Evolutionary conservation across 2,888 invertebrate genomes (phyloP).

Genomic region (Kryphioiulus occultus): DNA sequence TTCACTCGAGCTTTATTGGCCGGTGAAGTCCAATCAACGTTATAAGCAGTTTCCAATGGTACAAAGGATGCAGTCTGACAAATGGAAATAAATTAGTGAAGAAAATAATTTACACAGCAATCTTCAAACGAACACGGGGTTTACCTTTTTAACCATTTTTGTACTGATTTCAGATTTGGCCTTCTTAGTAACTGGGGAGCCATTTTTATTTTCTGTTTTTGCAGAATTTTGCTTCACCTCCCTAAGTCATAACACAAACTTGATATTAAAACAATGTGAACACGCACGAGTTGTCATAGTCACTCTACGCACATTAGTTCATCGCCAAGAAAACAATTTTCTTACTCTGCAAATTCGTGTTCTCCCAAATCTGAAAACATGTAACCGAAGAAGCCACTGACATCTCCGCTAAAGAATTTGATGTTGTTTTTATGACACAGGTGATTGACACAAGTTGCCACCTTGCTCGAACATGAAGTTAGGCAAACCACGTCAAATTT

Average conservation of each 20-base stretch:
- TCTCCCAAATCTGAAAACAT: slow-evolving; percentile 87
- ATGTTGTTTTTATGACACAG: slow-evolving; percentile 77
- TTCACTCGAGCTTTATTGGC: slow-evolving; percentile 62
- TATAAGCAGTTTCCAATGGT: slow-evolving; percentile 73
- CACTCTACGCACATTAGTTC: not conserved
- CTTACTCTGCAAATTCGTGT: slow-evolving; percentile 82
- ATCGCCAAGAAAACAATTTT: not conserved
- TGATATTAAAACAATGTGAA: too few relatives aligned
- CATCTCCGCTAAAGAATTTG: slow-evolving; percentile 88
- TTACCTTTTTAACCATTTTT: not conserved
- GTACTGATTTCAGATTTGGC: not conserved
- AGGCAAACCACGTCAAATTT: slow-evolving; percentile 84
- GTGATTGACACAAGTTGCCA: slow-evolving; percentile 77
- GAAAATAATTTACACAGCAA: not conserved
- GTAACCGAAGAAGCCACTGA: slow-evolving; percentile 93
- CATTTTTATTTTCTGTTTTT: not conserved
- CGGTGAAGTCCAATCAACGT: slow-evolving; percentile 65
- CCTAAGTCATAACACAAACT: not conserved
- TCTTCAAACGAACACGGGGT: not conserved
- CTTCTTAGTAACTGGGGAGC: not conserved
- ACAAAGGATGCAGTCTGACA: slow-evolving; percentile 67
- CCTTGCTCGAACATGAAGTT: slow-evolving; percentile 75
- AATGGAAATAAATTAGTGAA: slow-evolving; percentile 56
- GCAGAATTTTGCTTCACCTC: not conserved
- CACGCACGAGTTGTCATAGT: too few relatives aligned